These are phyloP conservation scores for Gandaritis pyraliata DNA, from an alignment of 2,888 invertebrate species.

Conservation along the genomic window DNA sequence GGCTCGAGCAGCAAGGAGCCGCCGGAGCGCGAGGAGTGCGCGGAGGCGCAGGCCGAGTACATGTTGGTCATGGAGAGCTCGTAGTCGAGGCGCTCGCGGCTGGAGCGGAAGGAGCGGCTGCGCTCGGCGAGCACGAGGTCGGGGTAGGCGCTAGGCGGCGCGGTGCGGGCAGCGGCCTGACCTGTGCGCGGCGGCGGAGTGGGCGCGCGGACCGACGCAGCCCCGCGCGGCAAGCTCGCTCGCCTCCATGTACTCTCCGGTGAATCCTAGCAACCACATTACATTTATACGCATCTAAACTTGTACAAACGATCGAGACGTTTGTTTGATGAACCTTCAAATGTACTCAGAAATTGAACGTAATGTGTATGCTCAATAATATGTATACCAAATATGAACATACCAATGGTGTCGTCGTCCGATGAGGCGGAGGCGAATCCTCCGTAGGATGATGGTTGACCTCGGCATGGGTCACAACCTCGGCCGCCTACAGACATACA, in stretches of 20 bases:
- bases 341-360: background rate
- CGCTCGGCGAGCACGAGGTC: slow-evolving; percentile 76
- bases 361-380: background rate
- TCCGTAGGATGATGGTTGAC: slow-evolving; percentile 84
- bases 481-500: slow-evolving; percentile 59
- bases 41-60: slow-evolving; percentile 79
- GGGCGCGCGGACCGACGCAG: slow-evolving; percentile 77
- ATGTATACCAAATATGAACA: slow-evolving; percentile 40
- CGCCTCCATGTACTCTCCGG: slow-evolving; percentile 83
- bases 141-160: slow-evolving; percentile 80
- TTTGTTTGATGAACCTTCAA: background rate
- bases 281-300: background rate
- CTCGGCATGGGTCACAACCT: slow-evolving; percentile 83
- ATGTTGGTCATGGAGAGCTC: slow-evolving; percentile 84
- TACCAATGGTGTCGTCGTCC: slow-evolving; percentile 84
- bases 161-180: slow-evolving; percentile 61
- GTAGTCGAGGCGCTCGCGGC: slow-evolving; percentile 82
- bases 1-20: slow-evolving; percentile 67
- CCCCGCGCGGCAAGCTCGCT: slow-evolving; percentile 70
- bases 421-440: slow-evolving; percentile 85
- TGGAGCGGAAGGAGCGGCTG: slow-evolving; percentile 73
- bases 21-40: slow-evolving; percentile 65
- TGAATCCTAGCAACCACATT: slow-evolving; percentile 61
- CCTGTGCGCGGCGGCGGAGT: slow-evolving; percentile 71
- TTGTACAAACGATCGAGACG: too few relatives aligned